Base-by-base conservation (phyloP, 1,140 invertebrate species). In the Pantala flavescens region DNA sequence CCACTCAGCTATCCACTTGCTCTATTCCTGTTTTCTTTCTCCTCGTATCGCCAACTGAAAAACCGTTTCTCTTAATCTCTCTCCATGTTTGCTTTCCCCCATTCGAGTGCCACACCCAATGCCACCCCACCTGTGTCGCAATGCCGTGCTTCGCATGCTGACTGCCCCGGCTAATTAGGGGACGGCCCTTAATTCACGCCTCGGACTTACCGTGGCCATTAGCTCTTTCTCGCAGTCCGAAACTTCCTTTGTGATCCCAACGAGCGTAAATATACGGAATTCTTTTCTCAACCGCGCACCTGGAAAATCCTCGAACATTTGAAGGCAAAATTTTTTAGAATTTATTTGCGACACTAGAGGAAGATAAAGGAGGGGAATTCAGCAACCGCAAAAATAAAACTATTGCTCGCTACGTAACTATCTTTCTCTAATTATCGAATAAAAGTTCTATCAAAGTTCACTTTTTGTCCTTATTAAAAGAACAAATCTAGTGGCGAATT, bases 141-240 rank as follows among this genome's bases (percentile, higher is more conserved):
- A 63, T 63, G 49, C 49, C 49, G 49, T 63, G 49, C 49, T 63
- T 63, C 12, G 49, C 49, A 63, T 63, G 49, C 49, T 63, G 49
- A 63, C 49, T 63, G 49, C 49, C 49, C 49, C 12, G 49, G 49
- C 49, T 63, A 63, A 63, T 63, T 63, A 63, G 49, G 49, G 49
- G 49, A 63, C 49, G 49, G 49, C 49, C 12, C 49, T 63, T 63
- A 63, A 63, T 63, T 63, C 49, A 12, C 9, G 3, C 28, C 28
- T 63, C 49, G 49, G 49, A 63, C 49, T 63, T 63, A 21, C 49
- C 28, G 9, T 63, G 49, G 16, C 49, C 49, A 63, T 63, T 63
- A 63, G 49, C 49, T 63, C 49, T 63, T 63, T 63, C 49, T 63
- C 49, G 9, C 49, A 63, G 49, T 63, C n/a, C n/a, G 49, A 36